A percentile compares a stretch with the other conserved stretches of the same genome.
Evolutionary conservation across 2,888 invertebrate genomes (phyloP).

Genomic region (Onchidella celtica): DNA sequence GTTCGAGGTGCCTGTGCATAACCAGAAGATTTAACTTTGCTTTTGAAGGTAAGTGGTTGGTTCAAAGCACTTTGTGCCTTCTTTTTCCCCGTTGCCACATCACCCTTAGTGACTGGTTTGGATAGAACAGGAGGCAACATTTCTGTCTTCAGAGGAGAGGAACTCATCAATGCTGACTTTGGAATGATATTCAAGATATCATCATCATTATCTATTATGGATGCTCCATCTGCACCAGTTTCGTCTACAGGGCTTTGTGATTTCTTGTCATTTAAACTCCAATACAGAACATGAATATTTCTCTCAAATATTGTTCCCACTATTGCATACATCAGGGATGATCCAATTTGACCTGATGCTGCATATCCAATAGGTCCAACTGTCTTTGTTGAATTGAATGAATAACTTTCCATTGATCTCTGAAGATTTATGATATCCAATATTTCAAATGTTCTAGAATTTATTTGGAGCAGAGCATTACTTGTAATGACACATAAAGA

Average conservation of each 20-base stretch:
- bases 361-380: conserved; percentile 41
- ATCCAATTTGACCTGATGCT: conserved; percentile 22
- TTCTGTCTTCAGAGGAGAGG: conserved; percentile 73
- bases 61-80: conserved; percentile 55
- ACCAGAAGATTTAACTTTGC: conserved; percentile 77
- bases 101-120: conserved; percentile 56
- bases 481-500: conserved; percentile 71
- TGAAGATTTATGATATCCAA: conserved; percentile 62
- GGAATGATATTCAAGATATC: conserved; percentile 50
- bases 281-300: conserved; percentile 48
- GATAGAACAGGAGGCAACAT: conserved; percentile 61
- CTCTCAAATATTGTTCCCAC: conserved; percentile 53
- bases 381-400: conserved; percentile 32
- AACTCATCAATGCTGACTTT: conserved; percentile 61
- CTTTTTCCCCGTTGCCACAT: conserved; percentile 55
- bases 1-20: conserved; percentile 70
- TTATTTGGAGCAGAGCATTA: conserved; percentile 67
- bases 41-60: conserved; percentile 75
- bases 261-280: conserved; percentile 12
- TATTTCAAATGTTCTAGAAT: conserved; percentile 70
- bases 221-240: neutral
- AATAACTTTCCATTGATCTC: conserved; percentile 36
- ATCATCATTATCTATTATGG: no score
- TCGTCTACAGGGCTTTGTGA: neutral
- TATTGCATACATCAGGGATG: conserved; percentile 26